Evolutionary conservation across 2,797 vertebrate genomes (phyloP), one percentile per base, ranked within the genome.

Genomic region (Sylvia borin): DNA sequence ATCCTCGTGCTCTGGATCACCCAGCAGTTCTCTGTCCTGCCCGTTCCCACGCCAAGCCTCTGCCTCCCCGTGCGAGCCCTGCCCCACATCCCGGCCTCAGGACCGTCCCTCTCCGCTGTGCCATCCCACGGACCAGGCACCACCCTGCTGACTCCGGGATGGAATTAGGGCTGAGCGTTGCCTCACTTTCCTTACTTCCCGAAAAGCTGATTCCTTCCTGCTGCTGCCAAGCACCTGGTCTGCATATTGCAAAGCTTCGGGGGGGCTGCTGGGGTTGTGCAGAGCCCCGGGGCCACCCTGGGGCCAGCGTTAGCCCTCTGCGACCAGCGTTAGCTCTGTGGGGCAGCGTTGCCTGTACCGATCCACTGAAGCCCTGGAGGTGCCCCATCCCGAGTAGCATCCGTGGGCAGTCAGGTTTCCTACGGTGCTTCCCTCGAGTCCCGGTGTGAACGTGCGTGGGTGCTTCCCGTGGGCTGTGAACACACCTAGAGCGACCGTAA

Each of bases 351-450:
- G 88, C 14, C n/a, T 43, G 61, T 96, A 96, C 96, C 95, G 64
- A 34, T 96, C 94, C 48, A 8, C 2, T 0, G 70, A 57, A 75
- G 83, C 53, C 51, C 24, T 79, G 0, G 45, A 38, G 0, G 36
- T 31, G 29, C 92, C 92, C 93, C 12, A 32, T 82, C 71, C 38
- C 1, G 16, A 57, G 60, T 47, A 60, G 42, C 95, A 96, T 22
- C 87, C 10, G 0, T 29, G 72, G 21, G 77, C 64, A 0, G 92
- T 96, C 75, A 94, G 42, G 13, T 96, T 96, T 61, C 87, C 96
- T 3, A 96, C 93, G 7, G 78, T 93, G 90, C 96, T 96, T 34
- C 96, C 96, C 70, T 96, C 94, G 1, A 96, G 96, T 67, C 91
- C 94, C 0, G 96, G 96, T 3, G 75, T 24, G 6, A 87, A 85